Percentiles rank a stretch among this genome's conserved stretches.
Evolutionary conservation across 2,797 vertebrate genomes (phyloP).

Genomic region (Enteromius argenteus): DNA sequence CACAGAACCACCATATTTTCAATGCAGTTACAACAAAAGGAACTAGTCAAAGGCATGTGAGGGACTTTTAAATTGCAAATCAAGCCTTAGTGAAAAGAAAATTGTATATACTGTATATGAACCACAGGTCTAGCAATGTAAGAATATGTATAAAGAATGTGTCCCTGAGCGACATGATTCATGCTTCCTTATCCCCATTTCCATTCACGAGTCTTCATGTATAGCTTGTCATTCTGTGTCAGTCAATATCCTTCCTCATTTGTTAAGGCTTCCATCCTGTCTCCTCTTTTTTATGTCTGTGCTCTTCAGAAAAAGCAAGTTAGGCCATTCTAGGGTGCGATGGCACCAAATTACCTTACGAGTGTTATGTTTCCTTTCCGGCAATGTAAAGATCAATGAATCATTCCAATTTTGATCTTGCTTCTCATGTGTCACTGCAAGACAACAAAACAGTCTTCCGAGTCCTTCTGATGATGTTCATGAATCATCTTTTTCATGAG

Average conservation of each 20-base stretch:
- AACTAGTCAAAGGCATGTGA: background rate
- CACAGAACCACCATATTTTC: background rate
- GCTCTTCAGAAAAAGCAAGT: conserved; percentile 53
- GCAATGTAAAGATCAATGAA: conserved; percentile 57
- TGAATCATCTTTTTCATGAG: conserved; percentile 54
- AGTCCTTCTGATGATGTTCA: conserved; percentile 28
- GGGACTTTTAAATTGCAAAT: background rate
- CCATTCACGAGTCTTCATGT: conserved; percentile 23
- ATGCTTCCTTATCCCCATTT: background rate
- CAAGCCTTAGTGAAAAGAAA: background rate
- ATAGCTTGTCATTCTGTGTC: conserved; percentile 16
- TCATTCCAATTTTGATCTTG: conserved; percentile 52
- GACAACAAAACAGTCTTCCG: conserved; percentile 55
- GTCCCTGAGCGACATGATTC: conserved; percentile 6
- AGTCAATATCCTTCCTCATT: conserved; percentile 1
- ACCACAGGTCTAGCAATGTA: background rate
- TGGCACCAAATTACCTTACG: conserved; percentile 62
- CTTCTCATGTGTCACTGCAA: conserved; percentile 36
- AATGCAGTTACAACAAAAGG: conserved; percentile 1
- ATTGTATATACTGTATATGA: background rate
- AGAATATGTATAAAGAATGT: conserved; percentile 14
- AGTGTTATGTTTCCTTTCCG: conserved; percentile 59
- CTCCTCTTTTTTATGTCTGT: conserved; percentile 35
- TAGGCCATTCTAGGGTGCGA: conserved; percentile 51
- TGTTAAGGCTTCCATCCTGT: conserved; percentile 34